phyloP scores from a whole-genome alignment of 1,140 invertebrate species.

The Batillaria attramentaria region DNA sequence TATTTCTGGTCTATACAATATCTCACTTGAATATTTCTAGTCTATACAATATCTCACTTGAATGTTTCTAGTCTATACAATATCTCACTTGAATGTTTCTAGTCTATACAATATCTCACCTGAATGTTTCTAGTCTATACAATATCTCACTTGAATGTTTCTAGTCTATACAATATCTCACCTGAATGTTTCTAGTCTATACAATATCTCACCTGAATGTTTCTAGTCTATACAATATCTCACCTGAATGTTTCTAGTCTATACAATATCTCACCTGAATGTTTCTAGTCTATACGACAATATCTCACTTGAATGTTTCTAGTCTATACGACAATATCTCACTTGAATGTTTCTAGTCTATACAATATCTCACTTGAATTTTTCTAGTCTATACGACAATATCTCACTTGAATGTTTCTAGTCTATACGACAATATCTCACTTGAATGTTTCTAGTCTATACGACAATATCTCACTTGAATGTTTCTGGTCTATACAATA shows the following conservation, averaged over 20 bases:
- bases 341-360: neutral
- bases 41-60: neutral
- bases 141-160: too few relatives aligned
- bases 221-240: neutral
- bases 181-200: neutral
- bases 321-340: neutral
- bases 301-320: neutral
- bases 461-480: neutral
- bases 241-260: neutral
- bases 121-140: too few relatives aligned
- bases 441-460: neutral
- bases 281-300: too few relatives aligned
- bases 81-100: neutral
- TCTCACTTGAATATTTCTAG: neutral
- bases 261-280: neutral
- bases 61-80: neutral
- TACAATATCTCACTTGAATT: neutral
- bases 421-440: neutral
- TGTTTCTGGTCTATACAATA: neutral
- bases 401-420: neutral
- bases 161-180: neutral
- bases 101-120: neutral
- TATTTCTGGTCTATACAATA: too few relatives aligned
- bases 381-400: neutral
- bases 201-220: neutral